These are phyloP conservation scores for Tadarida brasiliensis DNA, from an alignment of 2,797 vertebrate genomes.

Conservation along the genomic window DNA sequence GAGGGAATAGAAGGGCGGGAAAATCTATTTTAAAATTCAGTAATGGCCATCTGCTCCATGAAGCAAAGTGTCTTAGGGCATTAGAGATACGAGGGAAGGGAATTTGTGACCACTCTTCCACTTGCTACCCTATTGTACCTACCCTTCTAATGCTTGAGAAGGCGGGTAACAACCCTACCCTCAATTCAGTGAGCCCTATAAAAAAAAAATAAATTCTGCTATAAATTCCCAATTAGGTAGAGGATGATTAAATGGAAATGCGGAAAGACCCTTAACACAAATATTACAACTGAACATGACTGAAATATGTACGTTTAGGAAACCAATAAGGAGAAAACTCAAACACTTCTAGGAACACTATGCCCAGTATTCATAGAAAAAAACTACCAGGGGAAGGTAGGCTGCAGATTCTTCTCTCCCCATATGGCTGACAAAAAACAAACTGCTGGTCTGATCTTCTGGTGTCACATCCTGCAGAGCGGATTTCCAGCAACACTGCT, in stretches of 20 bases:
- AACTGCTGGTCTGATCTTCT: conserved; percentile 78
- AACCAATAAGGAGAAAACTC: background rate
- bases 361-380: background rate
- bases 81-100: background rate
- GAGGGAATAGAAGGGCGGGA: background rate
- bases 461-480: conserved; percentile 76
- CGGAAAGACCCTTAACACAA: background rate
- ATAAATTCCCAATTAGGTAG: background rate
- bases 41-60: background rate
- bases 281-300: fast-evolving
- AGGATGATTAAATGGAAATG: background rate
- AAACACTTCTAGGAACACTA: background rate
- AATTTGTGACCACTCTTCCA: background rate
- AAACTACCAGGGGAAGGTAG: conserved; percentile 61
- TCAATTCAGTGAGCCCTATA: background rate
- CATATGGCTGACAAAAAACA: conserved; percentile 81
- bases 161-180: background rate
- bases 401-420: conserved; percentile 51
- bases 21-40: background rate
- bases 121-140: background rate
- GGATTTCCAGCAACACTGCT: conserved; percentile 79
- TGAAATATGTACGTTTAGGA: background rate
- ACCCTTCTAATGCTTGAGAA: background rate
- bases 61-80: background rate
- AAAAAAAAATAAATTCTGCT: background rate